A percentile compares a stretch with the other conserved stretches of the same genome.
Evolutionary conservation across 2,113 vertebrate species (phyloP).

Genomic region (Motacilla alba): DNA sequence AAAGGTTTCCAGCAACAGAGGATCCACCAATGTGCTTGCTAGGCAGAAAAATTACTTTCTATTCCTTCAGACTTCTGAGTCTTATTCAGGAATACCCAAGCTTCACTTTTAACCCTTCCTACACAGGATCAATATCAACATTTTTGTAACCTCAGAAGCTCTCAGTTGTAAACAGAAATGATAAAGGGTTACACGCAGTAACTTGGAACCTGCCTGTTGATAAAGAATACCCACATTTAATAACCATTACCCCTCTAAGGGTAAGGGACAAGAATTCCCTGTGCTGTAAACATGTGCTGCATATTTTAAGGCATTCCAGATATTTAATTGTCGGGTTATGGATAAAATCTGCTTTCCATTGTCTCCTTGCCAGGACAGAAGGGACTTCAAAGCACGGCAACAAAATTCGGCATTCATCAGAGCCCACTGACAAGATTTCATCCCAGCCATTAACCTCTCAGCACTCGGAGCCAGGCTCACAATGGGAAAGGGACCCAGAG

Average conservation of each 20-base stretch:
- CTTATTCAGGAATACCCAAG: background rate
- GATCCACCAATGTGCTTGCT: background rate
- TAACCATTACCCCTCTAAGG: background rate
- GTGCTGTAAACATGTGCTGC: background rate
- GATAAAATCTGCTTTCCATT: slow-evolving; percentile 63
- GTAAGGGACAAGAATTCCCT: background rate
- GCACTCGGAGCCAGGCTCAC: slow-evolving; percentile 68
- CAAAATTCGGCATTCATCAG: slow-evolving; percentile 73
- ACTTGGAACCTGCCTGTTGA: background rate
- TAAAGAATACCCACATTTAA: background rate
- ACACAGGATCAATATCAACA: background rate
- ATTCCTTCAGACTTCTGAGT: background rate
- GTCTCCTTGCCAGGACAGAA: slow-evolving; percentile 76
- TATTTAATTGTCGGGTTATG: slow-evolving; percentile 39
- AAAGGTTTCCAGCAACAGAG: background rate
- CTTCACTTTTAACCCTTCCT: background rate
- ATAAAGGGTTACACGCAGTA: background rate
- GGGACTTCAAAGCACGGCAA: slow-evolving; percentile 77
- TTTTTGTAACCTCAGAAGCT: background rate
- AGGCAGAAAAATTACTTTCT: background rate
- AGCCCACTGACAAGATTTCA: slow-evolving; percentile 79
- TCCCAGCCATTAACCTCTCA: slow-evolving; percentile 81
- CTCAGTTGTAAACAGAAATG: background rate
- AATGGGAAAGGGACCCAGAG: slow-evolving; percentile 72
- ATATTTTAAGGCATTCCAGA: slow-evolving; percentile 49